Conservation (phyloP, 2,888 invertebrate genomes). For the Zhuqinia jingwanae region DNA sequence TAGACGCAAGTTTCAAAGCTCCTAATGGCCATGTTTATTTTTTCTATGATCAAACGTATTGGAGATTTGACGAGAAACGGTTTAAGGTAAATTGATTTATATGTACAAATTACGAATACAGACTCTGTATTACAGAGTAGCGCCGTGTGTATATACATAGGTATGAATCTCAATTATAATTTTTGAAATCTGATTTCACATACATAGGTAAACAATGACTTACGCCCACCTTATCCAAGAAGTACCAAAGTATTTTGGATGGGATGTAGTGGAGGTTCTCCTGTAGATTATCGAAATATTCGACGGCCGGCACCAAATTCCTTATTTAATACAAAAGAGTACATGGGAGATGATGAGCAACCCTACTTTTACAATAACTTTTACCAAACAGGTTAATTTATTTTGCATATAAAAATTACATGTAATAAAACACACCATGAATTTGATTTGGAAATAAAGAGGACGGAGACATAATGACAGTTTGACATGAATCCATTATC, state of each 20-base stretch:
- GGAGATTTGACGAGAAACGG: conserved; percentile 67
- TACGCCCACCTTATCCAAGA: conserved; percentile 62
- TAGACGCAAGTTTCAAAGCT: conserved; percentile 69
- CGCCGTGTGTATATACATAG: no score
- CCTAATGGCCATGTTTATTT: conserved; percentile 70
- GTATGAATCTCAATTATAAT: no score
- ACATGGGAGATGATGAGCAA: not conserved
- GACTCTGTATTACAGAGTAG: no score
- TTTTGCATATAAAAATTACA: no score
- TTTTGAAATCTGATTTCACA: not conserved
- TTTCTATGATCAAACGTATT: conserved; percentile 70
- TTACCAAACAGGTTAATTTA: no score
- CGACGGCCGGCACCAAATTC: no score
- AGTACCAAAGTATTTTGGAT: conserved; percentile 64
- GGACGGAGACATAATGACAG: no score
- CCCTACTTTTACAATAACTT: not conserved
- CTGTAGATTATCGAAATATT: conserved; percentile 53
- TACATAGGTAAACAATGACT: conserved; percentile 48
- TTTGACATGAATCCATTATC: no score
- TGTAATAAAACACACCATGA: no score
- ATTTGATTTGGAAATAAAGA: no score
- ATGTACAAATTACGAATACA: no score
- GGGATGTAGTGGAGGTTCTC: conserved; percentile 56
- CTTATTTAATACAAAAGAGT: not conserved
- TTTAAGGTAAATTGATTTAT: conserved; percentile 53